Conservation (phyloP, 2,888 invertebrate genomes). For the Isotomurus palustris region DNA sequence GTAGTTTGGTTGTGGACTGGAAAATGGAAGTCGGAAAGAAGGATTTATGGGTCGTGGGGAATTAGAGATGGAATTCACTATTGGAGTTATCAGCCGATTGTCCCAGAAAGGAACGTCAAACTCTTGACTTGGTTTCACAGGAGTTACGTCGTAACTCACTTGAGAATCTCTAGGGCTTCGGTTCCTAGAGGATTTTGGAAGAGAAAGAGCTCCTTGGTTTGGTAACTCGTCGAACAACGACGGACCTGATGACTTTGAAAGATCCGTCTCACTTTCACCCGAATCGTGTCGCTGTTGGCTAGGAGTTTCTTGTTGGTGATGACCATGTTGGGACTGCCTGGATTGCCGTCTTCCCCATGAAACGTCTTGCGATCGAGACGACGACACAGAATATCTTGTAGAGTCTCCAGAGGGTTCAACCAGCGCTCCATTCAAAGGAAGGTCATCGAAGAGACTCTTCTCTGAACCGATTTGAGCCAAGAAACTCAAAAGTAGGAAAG, state of each 20-base stretch:
- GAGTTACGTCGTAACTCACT: constrained; percentile 23
- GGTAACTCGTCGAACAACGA: constrained; percentile 42
- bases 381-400: too few relatives aligned
- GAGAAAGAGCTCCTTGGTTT: constrained; percentile 40
- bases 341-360: background rate
- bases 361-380: background rate
- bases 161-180: constrained; percentile 24
- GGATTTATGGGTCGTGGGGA: background rate
- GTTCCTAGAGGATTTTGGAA: background rate
- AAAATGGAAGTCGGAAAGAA: background rate
- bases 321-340: background rate
- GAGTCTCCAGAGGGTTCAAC: background rate
- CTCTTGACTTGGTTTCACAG: constrained; percentile 21
- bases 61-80: constrained; percentile 27
- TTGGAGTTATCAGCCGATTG: constrained; percentile 23
- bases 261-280: background rate
- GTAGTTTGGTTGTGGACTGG: background rate
- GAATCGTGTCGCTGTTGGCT: background rate
- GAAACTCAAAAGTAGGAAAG: background rate
- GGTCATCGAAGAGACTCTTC: constrained; percentile 39
- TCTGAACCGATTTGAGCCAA: constrained; percentile 1
- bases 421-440: constrained; percentile 40
- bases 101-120: constrained; percentile 28
- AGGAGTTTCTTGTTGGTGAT: background rate
- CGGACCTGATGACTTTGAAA: background rate